phyloP scores from a whole-genome alignment of 2,113 vertebrate species.

The Ginglymostoma cirratum region DNA sequence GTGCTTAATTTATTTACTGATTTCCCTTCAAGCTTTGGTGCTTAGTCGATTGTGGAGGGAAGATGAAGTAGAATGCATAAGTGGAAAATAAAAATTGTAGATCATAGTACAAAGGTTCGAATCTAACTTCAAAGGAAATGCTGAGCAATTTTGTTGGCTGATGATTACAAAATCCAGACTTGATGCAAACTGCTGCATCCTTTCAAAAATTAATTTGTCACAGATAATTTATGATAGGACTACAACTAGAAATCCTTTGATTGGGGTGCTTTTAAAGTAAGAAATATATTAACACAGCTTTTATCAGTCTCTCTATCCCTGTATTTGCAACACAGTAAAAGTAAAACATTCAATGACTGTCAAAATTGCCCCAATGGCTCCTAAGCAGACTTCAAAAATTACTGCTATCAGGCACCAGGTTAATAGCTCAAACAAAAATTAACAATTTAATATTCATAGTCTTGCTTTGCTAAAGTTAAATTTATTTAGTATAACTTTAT shows the following conservation, averaged over 20 bases:
- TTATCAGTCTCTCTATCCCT: too few relatives aligned
- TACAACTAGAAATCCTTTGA: not conserved
- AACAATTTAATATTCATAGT: too few relatives aligned
- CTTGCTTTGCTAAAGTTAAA: too few relatives aligned
- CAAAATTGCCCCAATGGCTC: too few relatives aligned
- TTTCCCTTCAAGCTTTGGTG: not conserved
- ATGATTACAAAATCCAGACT: not conserved
- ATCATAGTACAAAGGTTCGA: not conserved
- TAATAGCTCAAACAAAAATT: too few relatives aligned
- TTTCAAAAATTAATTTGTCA: not conserved
- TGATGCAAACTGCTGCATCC: not conserved
- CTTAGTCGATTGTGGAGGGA: not conserved
- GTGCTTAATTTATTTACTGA: not conserved
- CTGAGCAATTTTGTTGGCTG: not conserved
- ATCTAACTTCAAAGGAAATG: not conserved
- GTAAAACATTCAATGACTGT: too few relatives aligned
- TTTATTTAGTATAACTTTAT: too few relatives aligned
- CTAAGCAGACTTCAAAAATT: too few relatives aligned
- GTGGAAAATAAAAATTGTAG: not conserved
- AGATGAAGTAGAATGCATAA: not conserved
- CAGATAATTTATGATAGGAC: not conserved
- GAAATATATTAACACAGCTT: not conserved
- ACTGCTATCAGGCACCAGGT: too few relatives aligned
- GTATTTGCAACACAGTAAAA: too few relatives aligned
- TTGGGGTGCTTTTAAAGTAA: too few relatives aligned